Conservation (phyloP, 2,113 vertebrate species). For the Heteronetta atricapilla region DNA sequence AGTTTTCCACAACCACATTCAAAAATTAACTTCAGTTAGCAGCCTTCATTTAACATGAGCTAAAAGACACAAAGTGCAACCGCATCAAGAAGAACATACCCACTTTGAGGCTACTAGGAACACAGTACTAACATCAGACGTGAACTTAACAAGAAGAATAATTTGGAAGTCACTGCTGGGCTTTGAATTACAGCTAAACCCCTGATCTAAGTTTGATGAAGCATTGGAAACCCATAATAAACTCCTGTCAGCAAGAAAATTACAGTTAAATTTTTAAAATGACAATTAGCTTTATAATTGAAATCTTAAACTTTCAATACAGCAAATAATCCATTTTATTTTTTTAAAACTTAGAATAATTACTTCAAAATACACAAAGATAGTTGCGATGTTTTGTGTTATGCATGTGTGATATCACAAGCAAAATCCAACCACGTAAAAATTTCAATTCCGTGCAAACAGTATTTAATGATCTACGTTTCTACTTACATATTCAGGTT, state of each 20-base stretch:
- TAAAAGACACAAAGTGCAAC: not conserved
- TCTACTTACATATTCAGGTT: slow-evolving; percentile 96
- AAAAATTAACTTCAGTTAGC: slow-evolving; percentile 7
- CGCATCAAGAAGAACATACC: not conserved
- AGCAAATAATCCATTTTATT: slow-evolving; percentile 83
- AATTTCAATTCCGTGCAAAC: not conserved
- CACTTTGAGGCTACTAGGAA: not conserved
- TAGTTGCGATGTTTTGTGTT: slow-evolving; percentile 50
- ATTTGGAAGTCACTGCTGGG: not conserved
- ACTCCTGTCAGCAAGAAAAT: not conserved
- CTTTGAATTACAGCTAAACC: not conserved
- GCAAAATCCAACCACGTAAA: not conserved
- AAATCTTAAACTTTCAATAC: slow-evolving; percentile 74
- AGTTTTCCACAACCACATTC: not conserved
- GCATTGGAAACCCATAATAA: not conserved
- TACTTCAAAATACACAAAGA: slow-evolving; percentile 79
- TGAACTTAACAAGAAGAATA: not conserved
- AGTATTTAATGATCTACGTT: slow-evolving; percentile 15
- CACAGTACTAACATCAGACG: not conserved
- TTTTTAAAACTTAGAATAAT: slow-evolving; percentile 81
- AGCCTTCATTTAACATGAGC: not conserved
- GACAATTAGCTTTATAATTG: slow-evolving; percentile 72
- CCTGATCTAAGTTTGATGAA: not conserved
- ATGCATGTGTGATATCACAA: not conserved
- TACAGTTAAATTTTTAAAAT: not conserved